Evolutionary conservation across 1,140 invertebrate species (phyloP), one percentile per base, ranked within the genome.

Genomic region (Melanaphis sacchari): DNA sequence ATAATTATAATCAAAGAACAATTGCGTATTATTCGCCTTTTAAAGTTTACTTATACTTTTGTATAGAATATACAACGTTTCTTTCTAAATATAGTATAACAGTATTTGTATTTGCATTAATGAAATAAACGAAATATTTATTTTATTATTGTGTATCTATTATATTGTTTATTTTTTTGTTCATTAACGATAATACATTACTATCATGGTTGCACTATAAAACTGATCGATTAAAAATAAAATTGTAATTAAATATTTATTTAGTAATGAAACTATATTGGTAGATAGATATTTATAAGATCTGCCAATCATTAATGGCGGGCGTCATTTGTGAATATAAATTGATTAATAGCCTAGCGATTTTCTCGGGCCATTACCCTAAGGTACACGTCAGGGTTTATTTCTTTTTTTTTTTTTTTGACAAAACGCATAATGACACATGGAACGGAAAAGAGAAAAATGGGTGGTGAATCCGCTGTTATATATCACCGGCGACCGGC

Each of bases 221-320:
- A n/a, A 76, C 59, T n/a, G 59, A 76, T 76, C 6, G 31, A 76
- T 76, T 76, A n/a, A 31, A 18, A 76, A 76, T n/a, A 76, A 76
- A 76, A 76, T n/a, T n/a, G 31, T 76, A 76, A 76, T 76, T 76
- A 76, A 76, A 76, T n/a, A 76, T 76, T n/a, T 76, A n/a, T 76
- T 76, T n/a, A 76, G 31, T 76, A 31, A 26, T 8, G 54, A 15
- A 76, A n/a, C 31, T n/a, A 31, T 36, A 76, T 76, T n/a, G 59
- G 15, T 5, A 4, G 59, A 6, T 76, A 76, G 11, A 18, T 66
- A 59, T 59, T 59, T 76, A 76, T n/a, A 76, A 76, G 31, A 76
- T 76, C 59, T 76, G 59, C 31, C 59, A 76, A 76, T 76, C 59
- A 76, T 76, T n/a, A n/a, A n/a, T 18, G 59, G 41, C 24, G 84